These are phyloP conservation scores for Vireo altiloquus DNA, from an alignment of 2,113 vertebrate genomes.

Conservation along the genomic window DNA sequence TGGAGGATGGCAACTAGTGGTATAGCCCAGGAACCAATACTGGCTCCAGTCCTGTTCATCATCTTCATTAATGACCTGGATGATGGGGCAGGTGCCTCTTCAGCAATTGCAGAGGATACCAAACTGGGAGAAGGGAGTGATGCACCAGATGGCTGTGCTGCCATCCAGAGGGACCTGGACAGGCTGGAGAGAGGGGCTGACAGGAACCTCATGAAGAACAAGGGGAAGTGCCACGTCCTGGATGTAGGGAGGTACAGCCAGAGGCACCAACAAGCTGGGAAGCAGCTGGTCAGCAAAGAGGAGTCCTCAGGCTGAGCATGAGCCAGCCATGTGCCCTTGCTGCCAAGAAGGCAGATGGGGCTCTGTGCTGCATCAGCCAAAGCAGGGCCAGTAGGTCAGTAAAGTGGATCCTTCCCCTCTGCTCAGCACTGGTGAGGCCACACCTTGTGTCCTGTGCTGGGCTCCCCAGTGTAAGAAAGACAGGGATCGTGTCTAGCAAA, in stretches of 20 bases:
- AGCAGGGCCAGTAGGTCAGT: background rate
- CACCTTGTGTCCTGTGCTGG: background rate
- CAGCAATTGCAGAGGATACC: background rate
- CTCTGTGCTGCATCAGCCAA: background rate
- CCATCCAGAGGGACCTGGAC: background rate
- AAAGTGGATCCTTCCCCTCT: background rate
- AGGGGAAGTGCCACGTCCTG: background rate
- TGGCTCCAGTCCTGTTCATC: background rate
- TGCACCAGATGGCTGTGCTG: background rate
- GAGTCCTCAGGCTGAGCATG: rapidly evolving
- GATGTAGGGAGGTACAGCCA: background rate
- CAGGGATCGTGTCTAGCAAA: background rate
- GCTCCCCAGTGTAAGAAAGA: background rate
- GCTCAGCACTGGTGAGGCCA: background rate
- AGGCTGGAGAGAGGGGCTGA: background rate
- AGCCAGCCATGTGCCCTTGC: rapidly evolving
- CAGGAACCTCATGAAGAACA: background rate
- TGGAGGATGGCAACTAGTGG: background rate
- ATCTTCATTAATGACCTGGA: background rate
- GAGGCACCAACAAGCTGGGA: background rate
- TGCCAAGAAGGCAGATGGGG: background rate
- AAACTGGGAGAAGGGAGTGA: background rate
- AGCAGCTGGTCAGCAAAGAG: background rate
- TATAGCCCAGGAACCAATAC: background rate
- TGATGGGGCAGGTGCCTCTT: background rate